Evolutionary conservation across 2,888 invertebrate genomes (phyloP), one percentile per base, ranked within the genome.

Genomic region (Drosophila conformis): DNA sequence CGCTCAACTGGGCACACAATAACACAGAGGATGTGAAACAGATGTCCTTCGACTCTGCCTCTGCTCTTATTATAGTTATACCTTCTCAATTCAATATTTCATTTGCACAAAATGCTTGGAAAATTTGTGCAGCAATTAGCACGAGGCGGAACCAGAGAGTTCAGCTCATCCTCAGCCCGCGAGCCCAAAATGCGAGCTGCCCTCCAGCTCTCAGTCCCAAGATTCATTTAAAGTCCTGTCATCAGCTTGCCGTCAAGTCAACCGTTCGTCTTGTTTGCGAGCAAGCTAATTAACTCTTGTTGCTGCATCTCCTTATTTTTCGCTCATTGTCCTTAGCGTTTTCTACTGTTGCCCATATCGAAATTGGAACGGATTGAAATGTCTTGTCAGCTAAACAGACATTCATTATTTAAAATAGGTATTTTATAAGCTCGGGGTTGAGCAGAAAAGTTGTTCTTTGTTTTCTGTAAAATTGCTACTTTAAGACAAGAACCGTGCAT

Each of bases 1-100:
- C 81, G 76, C 63, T 74, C 64, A 81, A 76, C 79, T 69, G 78
- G 52, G 49, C 68, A 65, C 51, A 54, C 63, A 53, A 51, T 18
- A 35, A 27, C 49, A 58, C 46, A 51, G 58, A 31, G 38, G 7
- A 46, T 56, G 29, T n/a, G n/a, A 2, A 56, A 10, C 56, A 56
- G 38, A 27, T 54, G 54, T 36, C 36, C 25, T 36, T 27, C 18
- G 18, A 52, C 31, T 13, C 46, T n/a, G n/a, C 18, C 11, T 25
- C 11, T 33, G 52, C 15, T 46, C 42, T 7, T 46, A 21, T 13
- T 25, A 35, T 7, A 2, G 31, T 15, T n/a, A 25, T 21, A 13
- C n/a, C 13, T 21, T 18, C 29, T 8, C 25, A 53, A 36, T 57
- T 57, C 51, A 29, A 68, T 57, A 42, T 51, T 42, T 63, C 18